phyloP scores from a whole-genome alignment of 2,113 vertebrate species.

The Tenrec ecaudatus region DNA sequence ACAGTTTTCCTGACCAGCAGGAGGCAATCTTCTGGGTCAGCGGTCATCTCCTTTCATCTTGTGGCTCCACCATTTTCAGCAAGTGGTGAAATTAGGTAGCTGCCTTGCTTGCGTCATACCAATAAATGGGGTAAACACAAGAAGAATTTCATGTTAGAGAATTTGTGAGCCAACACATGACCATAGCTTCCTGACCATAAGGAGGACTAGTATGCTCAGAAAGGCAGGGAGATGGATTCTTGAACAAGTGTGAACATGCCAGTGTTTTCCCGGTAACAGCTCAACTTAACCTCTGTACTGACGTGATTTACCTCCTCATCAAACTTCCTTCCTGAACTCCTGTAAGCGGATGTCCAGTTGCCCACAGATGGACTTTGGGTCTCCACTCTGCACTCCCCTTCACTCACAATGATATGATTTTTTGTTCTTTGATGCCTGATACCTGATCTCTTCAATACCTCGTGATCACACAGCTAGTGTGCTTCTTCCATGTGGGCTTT shows the following conservation, averaged over 20 bases:
- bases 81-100: not conserved
- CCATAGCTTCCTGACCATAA: not conserved
- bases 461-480: no score
- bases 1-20: no score
- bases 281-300: fast-evolving
- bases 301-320: not conserved
- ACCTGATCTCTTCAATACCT: no score
- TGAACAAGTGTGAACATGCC: not conserved
- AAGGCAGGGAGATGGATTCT: not conserved
- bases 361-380: no score
- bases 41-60: not conserved
- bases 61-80: not conserved
- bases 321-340: not conserved
- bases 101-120: fast-evolving
- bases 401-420: no score
- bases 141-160: not conserved
- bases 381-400: no score
- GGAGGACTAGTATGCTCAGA: not conserved
- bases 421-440: no score
- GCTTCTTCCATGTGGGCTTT: no score
- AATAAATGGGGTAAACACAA: not conserved
- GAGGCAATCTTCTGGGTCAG: not conserved
- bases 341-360: no score
- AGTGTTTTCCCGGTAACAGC: not conserved
- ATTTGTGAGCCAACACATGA: not conserved